Conservation (phyloP, 2,113 vertebrate genomes). For the Saguinus imperator region DNA sequence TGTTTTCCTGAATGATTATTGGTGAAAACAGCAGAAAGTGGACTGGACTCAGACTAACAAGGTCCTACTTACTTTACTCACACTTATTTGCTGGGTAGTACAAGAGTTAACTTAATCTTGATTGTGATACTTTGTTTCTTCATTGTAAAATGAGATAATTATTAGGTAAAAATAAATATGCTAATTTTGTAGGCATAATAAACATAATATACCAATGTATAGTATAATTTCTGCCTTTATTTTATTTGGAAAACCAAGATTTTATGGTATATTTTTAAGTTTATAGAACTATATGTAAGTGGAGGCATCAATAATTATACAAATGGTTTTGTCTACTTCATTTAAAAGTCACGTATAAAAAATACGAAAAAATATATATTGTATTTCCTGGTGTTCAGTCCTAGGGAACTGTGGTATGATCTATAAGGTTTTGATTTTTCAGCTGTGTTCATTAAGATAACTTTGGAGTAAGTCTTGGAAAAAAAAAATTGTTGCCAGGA, state of each 20-base stretch:
- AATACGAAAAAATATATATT: slow-evolving; percentile 45
- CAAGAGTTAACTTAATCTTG: background rate
- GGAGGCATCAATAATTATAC: background rate
- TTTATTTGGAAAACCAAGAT: background rate
- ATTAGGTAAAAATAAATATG: background rate
- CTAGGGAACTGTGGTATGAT: slow-evolving; percentile 61
- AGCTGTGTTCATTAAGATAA: slow-evolving; percentile 79
- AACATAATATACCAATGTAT: background rate
- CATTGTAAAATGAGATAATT: background rate
- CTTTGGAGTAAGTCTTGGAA: slow-evolving; percentile 75
- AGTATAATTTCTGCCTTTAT: background rate
- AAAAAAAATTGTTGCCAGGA: slow-evolving; percentile 71
- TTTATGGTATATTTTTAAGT: background rate
- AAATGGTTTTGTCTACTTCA: background rate
- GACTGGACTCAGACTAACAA: background rate
- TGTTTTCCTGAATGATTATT: background rate
- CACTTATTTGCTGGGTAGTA: background rate
- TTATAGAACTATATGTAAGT: background rate
- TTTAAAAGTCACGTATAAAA: slow-evolving; percentile 46
- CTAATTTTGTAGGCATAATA: background rate
- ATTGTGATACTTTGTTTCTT: background rate
- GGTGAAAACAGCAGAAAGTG: background rate
- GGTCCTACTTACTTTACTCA: background rate
- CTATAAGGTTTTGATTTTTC: slow-evolving; percentile 73
- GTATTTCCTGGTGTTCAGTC: slow-evolving; percentile 44